Evolutionary conservation across 2,888 invertebrate species (phyloP).

Genomic region (Ennomos quercinarius): DNA sequence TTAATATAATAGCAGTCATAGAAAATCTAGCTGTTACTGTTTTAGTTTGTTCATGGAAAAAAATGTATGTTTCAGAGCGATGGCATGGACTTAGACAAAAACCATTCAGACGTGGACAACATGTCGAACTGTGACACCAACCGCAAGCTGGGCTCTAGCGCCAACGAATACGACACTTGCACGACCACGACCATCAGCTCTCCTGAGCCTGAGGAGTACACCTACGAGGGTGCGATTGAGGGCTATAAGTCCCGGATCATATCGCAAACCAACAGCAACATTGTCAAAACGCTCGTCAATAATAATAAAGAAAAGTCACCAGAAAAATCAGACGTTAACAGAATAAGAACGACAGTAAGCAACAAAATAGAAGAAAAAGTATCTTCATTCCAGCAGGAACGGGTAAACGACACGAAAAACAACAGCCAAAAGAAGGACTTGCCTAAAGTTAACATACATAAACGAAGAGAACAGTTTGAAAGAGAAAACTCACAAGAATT

Average conservation of each 20-base stretch:
- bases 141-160: slow-evolving; percentile 80
- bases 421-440: slow-evolving; percentile 85
- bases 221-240: slow-evolving; percentile 94
- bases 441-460: slow-evolving; percentile 93
- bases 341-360: slow-evolving; percentile 78
- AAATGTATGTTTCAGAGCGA: slow-evolving; percentile 81
- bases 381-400: slow-evolving; percentile 85
- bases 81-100: slow-evolving; percentile 84
- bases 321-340: slow-evolving; percentile 73
- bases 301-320: slow-evolving; percentile 78
- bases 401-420: slow-evolving; percentile 73
- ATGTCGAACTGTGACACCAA: slow-evolving; percentile 76
- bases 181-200: slow-evolving; percentile 89
- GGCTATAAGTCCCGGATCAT: slow-evolving; percentile 93
- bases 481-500: slow-evolving; percentile 86
- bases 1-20: no score
- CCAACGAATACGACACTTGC: slow-evolving; percentile 88
- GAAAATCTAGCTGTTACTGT: no score
- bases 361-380: slow-evolving; percentile 88
- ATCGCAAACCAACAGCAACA: slow-evolving; percentile 82
- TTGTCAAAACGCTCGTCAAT: slow-evolving; percentile 75
- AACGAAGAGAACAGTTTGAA: slow-evolving; percentile 93
- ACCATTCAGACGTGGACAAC: slow-evolving; percentile 82
- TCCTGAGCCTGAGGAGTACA: slow-evolving; percentile 91
- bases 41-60: background rate